These are phyloP conservation scores for Anoncus sp. DNA, from an alignment of 2,888 invertebrate genomes.

Conservation along the genomic window DNA sequence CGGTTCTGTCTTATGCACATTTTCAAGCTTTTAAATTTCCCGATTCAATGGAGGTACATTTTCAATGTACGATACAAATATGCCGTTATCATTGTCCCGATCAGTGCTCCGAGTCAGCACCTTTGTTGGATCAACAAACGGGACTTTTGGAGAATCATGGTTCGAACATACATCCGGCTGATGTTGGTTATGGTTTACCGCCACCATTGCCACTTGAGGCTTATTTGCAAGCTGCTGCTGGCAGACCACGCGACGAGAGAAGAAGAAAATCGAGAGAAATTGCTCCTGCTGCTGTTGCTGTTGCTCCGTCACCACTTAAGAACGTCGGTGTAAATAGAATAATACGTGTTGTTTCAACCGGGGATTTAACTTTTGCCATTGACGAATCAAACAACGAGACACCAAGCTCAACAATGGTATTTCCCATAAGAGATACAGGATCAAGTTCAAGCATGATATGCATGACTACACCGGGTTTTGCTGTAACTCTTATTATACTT, in stretches of 20 bases:
- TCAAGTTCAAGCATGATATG: conserved; percentile 88
- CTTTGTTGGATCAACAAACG: conserved; percentile 75
- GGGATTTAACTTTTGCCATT: conserved; percentile 93
- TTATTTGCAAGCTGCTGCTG: conserved; percentile 86
- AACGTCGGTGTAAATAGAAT: conserved; percentile 95
- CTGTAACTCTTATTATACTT: conserved; percentile 92
- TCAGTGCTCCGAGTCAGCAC: conserved; percentile 91
- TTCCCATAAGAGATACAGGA: conserved; percentile 87
- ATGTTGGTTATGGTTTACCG: conserved; percentile 88
- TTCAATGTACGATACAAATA: conserved; percentile 97
- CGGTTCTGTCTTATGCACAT: conserved; percentile 95
- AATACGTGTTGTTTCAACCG: conserved; percentile 95
- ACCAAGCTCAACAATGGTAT: conserved; percentile 87
- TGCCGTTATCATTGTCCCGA: conserved; percentile 97
- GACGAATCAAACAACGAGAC: conserved; percentile 87
- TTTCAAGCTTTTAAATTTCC: conserved; percentile 99
- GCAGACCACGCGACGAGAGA: conserved; percentile 90
- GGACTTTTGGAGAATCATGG: conserved; percentile 85
- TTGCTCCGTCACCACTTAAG: conserved; percentile 88
- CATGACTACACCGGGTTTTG: conserved; percentile 97
- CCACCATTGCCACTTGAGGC: conserved; percentile 88
- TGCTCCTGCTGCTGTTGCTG: too few relatives aligned
- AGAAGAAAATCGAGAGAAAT: conserved; percentile 87
- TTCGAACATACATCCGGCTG: conserved; percentile 82
- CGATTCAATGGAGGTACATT: conserved; percentile 98